A percentile compares a stretch with the other conserved stretches of the same genome.
Conservation (phyloP, 2,113 vertebrate genomes). For the Haplotaxodon microlepis region DNA sequence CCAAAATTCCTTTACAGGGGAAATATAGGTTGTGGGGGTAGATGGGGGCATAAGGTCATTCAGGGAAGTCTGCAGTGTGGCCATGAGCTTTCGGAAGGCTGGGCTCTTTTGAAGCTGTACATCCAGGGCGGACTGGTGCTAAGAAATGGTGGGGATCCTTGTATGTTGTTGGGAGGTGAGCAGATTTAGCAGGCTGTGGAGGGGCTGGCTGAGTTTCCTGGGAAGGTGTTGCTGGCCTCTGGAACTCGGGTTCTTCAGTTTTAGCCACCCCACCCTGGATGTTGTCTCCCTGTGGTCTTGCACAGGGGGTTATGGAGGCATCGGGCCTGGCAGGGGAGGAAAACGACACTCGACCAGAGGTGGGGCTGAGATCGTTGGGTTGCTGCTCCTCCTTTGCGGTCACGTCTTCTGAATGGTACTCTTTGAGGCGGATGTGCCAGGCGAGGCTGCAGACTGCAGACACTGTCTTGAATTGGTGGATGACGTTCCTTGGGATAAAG, state of each 20-base stretch:
- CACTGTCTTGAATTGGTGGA: slow-evolving; percentile 98
- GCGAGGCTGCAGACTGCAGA: slow-evolving; percentile 97
- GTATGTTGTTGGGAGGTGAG: slow-evolving; percentile 1
- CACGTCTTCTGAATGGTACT: slow-evolving; percentile 78
- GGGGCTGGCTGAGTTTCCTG: slow-evolving; percentile 37
- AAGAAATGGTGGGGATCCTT: neutral
- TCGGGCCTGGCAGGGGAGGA: slow-evolving; percentile 57
- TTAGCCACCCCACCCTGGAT: slow-evolving; percentile 52
- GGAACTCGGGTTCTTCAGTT: slow-evolving; percentile 56
- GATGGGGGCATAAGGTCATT: slow-evolving; percentile 13
- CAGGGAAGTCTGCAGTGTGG: neutral
- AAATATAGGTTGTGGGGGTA: neutral
- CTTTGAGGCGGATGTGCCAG: slow-evolving; percentile 95
- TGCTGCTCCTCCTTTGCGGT: slow-evolving; percentile 45
- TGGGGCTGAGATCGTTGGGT: slow-evolving; percentile 48
- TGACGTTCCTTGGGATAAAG: slow-evolving; percentile 98
- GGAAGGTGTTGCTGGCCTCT: slow-evolving; percentile 68
- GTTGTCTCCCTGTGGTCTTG: slow-evolving; percentile 66
- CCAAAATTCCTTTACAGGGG: neutral
- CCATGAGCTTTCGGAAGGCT: slow-evolving; percentile 20
- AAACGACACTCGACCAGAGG: slow-evolving; percentile 32
- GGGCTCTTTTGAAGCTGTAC: slow-evolving; percentile 1
- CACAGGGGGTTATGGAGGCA: slow-evolving; percentile 66
- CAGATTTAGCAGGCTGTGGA: slow-evolving; percentile 47
- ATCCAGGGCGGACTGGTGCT: slow-evolving; percentile 2